Base-by-base conservation (phyloP, 2,113 vertebrate species). In the Sturnira hondurensis region DNA sequence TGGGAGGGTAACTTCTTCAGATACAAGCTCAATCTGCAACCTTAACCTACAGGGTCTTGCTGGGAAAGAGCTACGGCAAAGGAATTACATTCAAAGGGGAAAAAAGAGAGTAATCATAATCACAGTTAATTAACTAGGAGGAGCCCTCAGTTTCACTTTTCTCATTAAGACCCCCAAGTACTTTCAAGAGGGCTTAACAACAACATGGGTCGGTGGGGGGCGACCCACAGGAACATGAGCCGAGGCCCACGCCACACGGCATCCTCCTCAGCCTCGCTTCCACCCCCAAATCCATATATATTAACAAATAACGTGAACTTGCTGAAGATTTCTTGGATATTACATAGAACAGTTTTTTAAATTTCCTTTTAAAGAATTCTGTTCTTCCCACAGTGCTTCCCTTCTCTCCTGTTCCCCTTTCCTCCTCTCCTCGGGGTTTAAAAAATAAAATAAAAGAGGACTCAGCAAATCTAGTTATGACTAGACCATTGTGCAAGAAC, bases 21-120 rank as follows among this genome's bases (percentile, higher is more conserved):
- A 52, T 91, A 97, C 91, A 97, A 95, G 94, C 70, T 82, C 86
- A 90, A 94, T 97, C 96, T 96, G 90, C 97, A 95, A 96, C 91
- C 91, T 94, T 97, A 97, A 97, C 92, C 88, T 58, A 43, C 89
- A 97, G 93, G 96, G 89, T 95, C 94, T 91, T 95, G 89, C 81
- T 97, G 96, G 63, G 80, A 90, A 95, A 81, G 92, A 96, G 77
- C 61, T 84, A 84, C 97, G 76, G 89, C 90, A 96, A 93, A 96
- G 95, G 86, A 90, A 90, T 96, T 96, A 7, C 95, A 89, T 83
- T 73, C 31, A 81, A 50, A 41, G 74, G 70, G 67, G 26, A 5
- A 54, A 31, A 61, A 63, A 5, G 22, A 85, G 33, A 14, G 31
- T 86, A 28, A 84, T 95, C 76, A 86, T 78, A 86, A 90, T 84